phyloP scores from a whole-genome alignment of 2,888 invertebrate species.

The Augochlorella aurata region DNA sequence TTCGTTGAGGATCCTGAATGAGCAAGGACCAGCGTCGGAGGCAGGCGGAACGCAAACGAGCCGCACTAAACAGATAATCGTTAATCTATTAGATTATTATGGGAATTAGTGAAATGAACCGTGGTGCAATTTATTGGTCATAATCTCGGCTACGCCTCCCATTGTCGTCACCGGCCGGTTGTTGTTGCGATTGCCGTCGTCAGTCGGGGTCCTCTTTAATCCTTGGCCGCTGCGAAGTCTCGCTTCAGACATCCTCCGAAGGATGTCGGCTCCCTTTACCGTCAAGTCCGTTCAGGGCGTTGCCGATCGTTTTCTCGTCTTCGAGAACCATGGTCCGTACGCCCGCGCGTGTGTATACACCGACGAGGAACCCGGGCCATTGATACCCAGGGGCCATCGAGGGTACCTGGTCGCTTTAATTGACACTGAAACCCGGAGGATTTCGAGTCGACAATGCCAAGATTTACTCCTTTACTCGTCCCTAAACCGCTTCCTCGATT shows the following conservation, averaged over 20 bases:
- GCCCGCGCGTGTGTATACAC: conserved; percentile 8
- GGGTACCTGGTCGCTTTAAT: conserved; percentile 75
- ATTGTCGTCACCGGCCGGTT: conserved; percentile 67
- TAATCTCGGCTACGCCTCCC: conserved; percentile 75
- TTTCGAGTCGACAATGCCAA: conserved; percentile 55
- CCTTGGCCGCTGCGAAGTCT: conserved; percentile 70
- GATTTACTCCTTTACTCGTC: conserved; percentile 62
- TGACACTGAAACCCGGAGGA: conserved; percentile 71
- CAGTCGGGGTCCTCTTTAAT: conserved; percentile 76
- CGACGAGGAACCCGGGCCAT: conserved; percentile 59
- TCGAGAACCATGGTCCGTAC: conserved; percentile 29
- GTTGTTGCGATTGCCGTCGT: conserved; percentile 70
- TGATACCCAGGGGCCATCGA: conserved; percentile 58
- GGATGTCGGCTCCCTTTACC: conserved; percentile 75
- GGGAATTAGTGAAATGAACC: conserved; percentile 82
- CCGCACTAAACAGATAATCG: conserved; percentile 81
- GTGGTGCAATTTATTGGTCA: conserved; percentile 80
- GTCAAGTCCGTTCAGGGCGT: conserved; percentile 63
- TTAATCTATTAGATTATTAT: conserved; percentile 82
- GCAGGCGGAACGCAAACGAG: conserved; percentile 73
- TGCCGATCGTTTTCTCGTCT: conserved; percentile 45
- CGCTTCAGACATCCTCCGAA: conserved; percentile 29
- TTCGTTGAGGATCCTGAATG: conserved; percentile 65
- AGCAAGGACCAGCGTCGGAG: conserved; percentile 32
- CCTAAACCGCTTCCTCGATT: conserved; percentile 33